Conservation (phyloP, 2,113 vertebrate genomes). For the Microcebus griseorufus region DNA sequence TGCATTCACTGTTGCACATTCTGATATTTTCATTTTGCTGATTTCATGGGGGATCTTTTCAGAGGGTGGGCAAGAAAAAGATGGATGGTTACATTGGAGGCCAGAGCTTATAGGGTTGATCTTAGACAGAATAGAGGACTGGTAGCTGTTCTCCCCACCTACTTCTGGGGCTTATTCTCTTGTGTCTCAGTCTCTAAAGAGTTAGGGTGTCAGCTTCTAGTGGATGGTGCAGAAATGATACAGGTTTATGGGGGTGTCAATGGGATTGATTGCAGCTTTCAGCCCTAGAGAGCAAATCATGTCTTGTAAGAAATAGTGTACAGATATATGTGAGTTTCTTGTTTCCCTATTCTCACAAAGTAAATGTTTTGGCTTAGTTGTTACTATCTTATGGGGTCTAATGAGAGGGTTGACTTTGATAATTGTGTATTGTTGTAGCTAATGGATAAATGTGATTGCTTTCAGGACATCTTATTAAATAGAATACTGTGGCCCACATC, state of each 20-base stretch:
- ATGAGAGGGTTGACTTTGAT: neutral
- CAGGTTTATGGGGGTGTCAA: neutral
- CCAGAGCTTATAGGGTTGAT: neutral
- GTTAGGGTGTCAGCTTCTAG: too few species aligned
- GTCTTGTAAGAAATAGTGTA: neutral
- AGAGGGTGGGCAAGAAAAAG: neutral
- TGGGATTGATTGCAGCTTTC: fast-evolving
- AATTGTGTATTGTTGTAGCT: neutral
- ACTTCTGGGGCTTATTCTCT: neutral
- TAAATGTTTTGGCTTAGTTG: neutral
- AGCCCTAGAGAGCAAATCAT: neutral
- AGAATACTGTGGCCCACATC: fast-evolving
- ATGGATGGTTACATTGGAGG: neutral
- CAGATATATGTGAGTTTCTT: neutral
- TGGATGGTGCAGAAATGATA: too few species aligned
- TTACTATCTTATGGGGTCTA: neutral
- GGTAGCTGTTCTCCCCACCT: fast-evolving
- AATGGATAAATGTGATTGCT: neutral
- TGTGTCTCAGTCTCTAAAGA: neutral
- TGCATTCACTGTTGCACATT: neutral
- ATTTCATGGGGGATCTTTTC: neutral
- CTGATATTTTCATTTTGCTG: neutral
- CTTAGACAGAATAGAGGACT: neutral
- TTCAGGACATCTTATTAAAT: neutral
- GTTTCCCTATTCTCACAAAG: neutral